Base-by-base conservation (phyloP, 2,113 vertebrate species). In the Spermophilus dauricus region DNA sequence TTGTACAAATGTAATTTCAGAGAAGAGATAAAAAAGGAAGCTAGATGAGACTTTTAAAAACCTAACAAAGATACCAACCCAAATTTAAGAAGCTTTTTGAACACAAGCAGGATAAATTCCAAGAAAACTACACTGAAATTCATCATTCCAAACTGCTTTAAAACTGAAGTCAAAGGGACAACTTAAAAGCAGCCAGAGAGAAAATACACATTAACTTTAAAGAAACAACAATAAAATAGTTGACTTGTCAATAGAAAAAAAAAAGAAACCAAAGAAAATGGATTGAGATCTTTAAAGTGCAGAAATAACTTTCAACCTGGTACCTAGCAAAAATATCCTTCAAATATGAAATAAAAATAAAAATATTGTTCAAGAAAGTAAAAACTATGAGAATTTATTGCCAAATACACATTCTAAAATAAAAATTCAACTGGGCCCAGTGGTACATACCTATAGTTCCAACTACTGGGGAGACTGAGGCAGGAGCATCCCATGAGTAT, bases 151-250 rank as follows among this genome's bases (percentile, higher is more conserved):
- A 95, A 92, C 9, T 56, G 16, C 22, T 97, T 97, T 73, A 95
- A 86, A 94, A 80, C 58, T 67, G 73, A 96, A 72, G 58, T 89
- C 82, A 97, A 96, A 95, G 67, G 67, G 56, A 84, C 67, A 51
- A 89, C 53, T 89, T 85, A 86, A 95, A 95, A 91, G 51, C 45
- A 94, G 34, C 5, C 67, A 86, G 63, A 96, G 80, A 78, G 70
- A 72, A 92, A 92, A 87, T 65, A 82, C 4, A 42, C 32, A 39
- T 92, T 58, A 42, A 34, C 70, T 42, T 90, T 94, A 90, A 83
- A 95, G 48, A 89, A 78, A 10, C 61, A 96, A 69, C 30, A 80
- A 39, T 61, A 94, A 76, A 28, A 72, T 14, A 72, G 30, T 48
- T 90, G 88, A 89, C 72, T 82, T 84, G 14, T 75, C 69, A 86